Conservation (phyloP, 2,888 invertebrate species). For the Eurytoma californica region DNA sequence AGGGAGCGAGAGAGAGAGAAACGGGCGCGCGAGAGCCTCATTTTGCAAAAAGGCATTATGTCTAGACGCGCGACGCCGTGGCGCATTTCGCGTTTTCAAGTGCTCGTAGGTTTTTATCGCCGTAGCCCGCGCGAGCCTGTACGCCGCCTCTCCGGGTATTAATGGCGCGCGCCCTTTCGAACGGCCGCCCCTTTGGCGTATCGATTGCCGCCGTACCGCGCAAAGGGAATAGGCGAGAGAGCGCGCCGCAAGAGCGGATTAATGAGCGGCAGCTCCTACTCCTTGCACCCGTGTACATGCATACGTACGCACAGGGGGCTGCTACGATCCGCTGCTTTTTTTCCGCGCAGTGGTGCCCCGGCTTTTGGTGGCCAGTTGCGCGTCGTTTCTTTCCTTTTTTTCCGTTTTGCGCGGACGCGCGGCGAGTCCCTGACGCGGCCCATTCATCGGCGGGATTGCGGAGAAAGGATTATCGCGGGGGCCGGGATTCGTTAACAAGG, state of each 20-base stretch:
- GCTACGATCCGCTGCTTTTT: not conserved
- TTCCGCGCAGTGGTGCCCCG: not conserved
- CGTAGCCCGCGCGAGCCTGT: not conserved
- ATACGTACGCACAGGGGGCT: not conserved
- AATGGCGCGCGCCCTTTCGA: no score
- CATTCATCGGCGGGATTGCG: not conserved
- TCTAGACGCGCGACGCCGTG: constrained; percentile 14
- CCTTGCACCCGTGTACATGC: not conserved
- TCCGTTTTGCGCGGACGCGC: no score
- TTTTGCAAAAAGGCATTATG: constrained; percentile 30
- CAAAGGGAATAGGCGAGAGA: no score
- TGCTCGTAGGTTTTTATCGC: constrained; percentile 31
- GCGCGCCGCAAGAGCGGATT: not conserved
- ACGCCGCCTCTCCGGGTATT: no score
- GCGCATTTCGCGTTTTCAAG: not conserved
- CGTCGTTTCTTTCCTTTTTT: not conserved
- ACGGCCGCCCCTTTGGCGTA: no score
- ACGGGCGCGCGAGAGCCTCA: not conserved
- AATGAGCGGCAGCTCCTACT: constrained; percentile 3
- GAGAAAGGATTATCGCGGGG: not conserved
- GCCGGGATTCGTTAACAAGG: constrained; percentile 12
- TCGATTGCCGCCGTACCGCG: no score
- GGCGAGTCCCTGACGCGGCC: no score
- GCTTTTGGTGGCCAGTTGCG: not conserved
- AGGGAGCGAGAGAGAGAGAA: not conserved